phyloP scores from a whole-genome alignment of 2,888 invertebrate genomes.

The Polydrusus tereticollis region DNA sequence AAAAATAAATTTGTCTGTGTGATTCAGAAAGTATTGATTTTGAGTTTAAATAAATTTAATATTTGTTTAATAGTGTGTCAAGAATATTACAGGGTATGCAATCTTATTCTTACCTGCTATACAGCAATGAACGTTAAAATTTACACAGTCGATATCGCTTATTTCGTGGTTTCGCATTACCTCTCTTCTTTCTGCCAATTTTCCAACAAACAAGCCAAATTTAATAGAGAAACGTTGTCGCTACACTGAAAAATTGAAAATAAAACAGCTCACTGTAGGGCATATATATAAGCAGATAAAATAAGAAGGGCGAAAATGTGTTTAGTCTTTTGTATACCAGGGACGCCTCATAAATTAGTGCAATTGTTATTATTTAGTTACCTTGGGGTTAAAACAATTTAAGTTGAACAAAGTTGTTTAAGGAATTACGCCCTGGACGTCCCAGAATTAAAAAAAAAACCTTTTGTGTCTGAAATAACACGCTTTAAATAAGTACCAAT shows the following conservation, averaged over 20 bases:
- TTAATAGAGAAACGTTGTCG: constrained; percentile 45
- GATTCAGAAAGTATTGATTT: too few relatives aligned
- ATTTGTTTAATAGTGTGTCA: too few relatives aligned
- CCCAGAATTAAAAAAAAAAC: too few relatives aligned
- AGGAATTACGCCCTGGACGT: too few relatives aligned
- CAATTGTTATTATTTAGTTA: neutral
- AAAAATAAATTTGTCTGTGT: too few relatives aligned
- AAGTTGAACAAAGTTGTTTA: too few relatives aligned
- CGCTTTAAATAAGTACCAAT: too few relatives aligned
- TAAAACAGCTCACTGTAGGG: constrained; percentile 50
- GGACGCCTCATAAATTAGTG: neutral
- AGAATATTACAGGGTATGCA: too few relatives aligned
- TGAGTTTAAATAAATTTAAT: too few relatives aligned
- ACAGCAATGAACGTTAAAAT: neutral
- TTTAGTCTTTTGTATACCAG: neutral
- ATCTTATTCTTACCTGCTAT: too few relatives aligned
- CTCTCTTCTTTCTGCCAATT: constrained; percentile 19
- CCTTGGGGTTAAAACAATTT: too few relatives aligned
- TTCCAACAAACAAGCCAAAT: constrained; percentile 42
- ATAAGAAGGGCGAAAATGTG: constrained; percentile 46
- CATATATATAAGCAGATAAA: constrained; percentile 47
- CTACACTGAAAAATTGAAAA: constrained; percentile 55
- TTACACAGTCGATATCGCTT: neutral
- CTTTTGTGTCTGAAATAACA: too few relatives aligned
- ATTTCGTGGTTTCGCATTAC: constrained; percentile 19